Evolutionary conservation across 2,113 vertebrate species (phyloP).

Genomic region (Tachysurus vachellii): DNA sequence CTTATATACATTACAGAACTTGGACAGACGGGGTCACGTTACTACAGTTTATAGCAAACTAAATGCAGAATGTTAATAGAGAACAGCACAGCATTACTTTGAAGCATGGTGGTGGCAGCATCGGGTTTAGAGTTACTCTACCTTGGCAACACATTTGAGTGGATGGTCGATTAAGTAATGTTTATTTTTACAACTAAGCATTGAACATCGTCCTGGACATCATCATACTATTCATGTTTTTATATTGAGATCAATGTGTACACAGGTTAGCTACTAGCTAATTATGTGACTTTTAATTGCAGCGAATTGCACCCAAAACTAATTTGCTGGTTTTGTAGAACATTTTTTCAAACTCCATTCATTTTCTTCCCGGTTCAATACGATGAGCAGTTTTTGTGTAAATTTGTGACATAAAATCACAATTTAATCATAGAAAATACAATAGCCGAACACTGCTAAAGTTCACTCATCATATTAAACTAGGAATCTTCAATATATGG

Average conservation of each 20-base stretch:
- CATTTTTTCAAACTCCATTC: neutral
- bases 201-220: neutral
- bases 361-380: neutral
- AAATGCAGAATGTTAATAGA: too few species aligned
- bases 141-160: neutral
- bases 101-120: neutral
- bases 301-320: neutral
- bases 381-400: neutral
- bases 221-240: neutral
- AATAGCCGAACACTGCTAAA: neutral
- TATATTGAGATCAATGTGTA: neutral
- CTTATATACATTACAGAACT: too few species aligned
- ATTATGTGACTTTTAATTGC: neutral
- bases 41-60: too few species aligned
- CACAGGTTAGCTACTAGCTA: neutral
- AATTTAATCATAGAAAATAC: neutral
- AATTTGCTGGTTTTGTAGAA: neutral
- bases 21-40: too few species aligned
- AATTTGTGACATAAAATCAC: neutral
- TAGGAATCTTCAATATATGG: conserved; percentile 75
- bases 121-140: neutral
- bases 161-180: neutral
- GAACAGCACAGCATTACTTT: neutral
- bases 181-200: neutral
- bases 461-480: conserved; percentile 75